phyloP scores from a whole-genome alignment of 2,797 vertebrate species.

The Artibeus jamaicensis region DNA sequence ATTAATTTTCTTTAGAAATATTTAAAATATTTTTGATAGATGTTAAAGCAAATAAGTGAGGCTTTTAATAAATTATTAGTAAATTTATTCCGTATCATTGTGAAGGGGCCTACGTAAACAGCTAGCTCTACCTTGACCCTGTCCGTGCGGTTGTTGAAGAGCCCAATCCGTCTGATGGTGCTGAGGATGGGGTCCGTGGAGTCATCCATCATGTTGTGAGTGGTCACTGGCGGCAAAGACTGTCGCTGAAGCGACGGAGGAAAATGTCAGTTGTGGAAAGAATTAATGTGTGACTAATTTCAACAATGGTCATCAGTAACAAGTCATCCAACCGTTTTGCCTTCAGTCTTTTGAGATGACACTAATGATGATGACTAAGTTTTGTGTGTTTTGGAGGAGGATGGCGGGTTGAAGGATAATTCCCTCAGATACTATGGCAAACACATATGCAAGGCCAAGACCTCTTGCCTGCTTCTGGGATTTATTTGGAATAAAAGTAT shows the following conservation, averaged over 20 bases:
- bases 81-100: not conserved
- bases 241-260: conserved; percentile 86
- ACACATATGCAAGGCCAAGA: not conserved
- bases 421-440: not conserved
- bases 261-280: not conserved
- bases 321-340: not conserved
- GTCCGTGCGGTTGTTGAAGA: conserved; percentile 94
- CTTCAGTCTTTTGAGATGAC: not conserved
- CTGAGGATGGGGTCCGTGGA: conserved; percentile 91
- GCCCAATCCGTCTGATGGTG: conserved; percentile 92
- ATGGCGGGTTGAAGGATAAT: not conserved
- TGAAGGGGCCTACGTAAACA: not conserved
- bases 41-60: not conserved
- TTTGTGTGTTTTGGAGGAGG: not conserved
- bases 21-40: not conserved
- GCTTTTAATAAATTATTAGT: not conserved
- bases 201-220: conserved; percentile 97
- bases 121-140: conserved; percentile 90
- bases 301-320: not conserved
- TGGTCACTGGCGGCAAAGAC: conserved; percentile 95
- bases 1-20: not conserved
- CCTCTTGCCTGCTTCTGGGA: not conserved
- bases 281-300: conserved; percentile 17
- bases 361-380: not conserved
- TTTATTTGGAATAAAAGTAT: not conserved